A percentile compares a stretch with the other conserved stretches of the same genome.
Conservation (phyloP, 2,888 invertebrate species). For the Drosophila leonis region DNA sequence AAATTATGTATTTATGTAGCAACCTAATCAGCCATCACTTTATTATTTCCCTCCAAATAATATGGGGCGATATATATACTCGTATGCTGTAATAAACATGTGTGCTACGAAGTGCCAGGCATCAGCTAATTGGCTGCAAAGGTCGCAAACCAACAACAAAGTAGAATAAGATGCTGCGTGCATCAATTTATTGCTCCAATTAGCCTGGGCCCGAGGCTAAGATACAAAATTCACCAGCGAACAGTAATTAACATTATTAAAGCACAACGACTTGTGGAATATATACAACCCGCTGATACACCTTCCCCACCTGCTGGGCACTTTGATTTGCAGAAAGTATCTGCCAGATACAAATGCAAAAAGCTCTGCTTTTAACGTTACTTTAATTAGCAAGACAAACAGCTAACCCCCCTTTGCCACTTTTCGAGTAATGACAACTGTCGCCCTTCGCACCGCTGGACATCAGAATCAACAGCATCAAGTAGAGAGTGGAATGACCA, state of each 20-base stretch:
- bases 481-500: background rate
- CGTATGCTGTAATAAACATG: slow-evolving; percentile 10
- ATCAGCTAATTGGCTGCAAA: slow-evolving; percentile 26
- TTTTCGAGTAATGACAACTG: background rate
- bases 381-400: slow-evolving; percentile 74
- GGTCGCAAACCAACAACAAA: slow-evolving; percentile 3
- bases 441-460: slow-evolving; percentile 24
- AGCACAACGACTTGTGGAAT: slow-evolving; percentile 39
- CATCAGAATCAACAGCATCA: slow-evolving; percentile 6
- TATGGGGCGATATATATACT: background rate
- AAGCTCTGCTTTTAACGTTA: slow-evolving; percentile 50
- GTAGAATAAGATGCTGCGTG: background rate
- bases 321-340: slow-evolving; percentile 73
- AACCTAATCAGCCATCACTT: slow-evolving; percentile 17
- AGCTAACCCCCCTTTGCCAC: slow-evolving; percentile 22
- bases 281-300: slow-evolving; percentile 3
- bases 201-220: slow-evolving; percentile 19
- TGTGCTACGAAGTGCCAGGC: slow-evolving; percentile 11
- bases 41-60: background rate
- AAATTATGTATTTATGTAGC: slow-evolving; percentile 1
- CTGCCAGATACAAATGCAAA: slow-evolving; percentile 57
- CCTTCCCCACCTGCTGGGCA: slow-evolving; percentile 26
- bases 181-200: slow-evolving; percentile 47
- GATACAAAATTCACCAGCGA: slow-evolving; percentile 25
- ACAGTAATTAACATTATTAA: slow-evolving; percentile 68